phyloP scores from a whole-genome alignment of 2,797 vertebrate genomes.

The Crotalus adamanteus region DNA sequence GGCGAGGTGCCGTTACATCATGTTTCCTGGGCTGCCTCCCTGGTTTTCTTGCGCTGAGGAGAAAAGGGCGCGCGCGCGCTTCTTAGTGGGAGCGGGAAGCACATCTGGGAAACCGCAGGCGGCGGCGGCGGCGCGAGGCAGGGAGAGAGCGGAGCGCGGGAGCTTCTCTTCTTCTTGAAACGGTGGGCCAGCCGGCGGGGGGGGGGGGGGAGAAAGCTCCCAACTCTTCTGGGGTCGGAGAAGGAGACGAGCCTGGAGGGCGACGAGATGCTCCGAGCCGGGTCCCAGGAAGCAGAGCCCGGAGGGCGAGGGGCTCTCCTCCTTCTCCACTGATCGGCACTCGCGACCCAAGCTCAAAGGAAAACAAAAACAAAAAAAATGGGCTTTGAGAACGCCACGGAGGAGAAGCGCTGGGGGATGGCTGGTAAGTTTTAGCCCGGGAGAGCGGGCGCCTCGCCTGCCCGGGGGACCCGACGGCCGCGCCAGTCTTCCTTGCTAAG shows the following conservation, averaged over 20 bases:
- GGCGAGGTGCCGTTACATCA: slow-evolving; percentile 20
- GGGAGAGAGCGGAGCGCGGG: not conserved
- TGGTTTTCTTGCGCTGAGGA: not conserved
- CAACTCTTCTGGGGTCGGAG: no score
- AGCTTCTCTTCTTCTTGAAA: not conserved
- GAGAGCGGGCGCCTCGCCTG: not conserved
- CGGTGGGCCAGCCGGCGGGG: not conserved
- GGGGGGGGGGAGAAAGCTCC: not conserved
- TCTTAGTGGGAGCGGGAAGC: not conserved
- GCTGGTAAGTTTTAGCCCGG: slow-evolving; percentile 45
- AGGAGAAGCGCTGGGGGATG: slow-evolving; percentile 49
- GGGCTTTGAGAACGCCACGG: slow-evolving; percentile 52
- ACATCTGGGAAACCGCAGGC: slow-evolving; percentile 20
- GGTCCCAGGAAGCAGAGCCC: slow-evolving; percentile 39
- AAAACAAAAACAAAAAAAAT: not conserved
- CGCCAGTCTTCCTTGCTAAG: not conserved
- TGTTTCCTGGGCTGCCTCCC: slow-evolving; percentile 11
- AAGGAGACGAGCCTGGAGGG: not conserved
- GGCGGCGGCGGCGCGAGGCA: not conserved
- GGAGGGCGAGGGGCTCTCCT: not conserved
- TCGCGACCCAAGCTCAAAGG: not conserved
- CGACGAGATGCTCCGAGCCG: not conserved
- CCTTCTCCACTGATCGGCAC: not conserved
- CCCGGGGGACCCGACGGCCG: not conserved
- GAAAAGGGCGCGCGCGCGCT: not conserved